Evolutionary conservation across 2,888 invertebrate species (phyloP).

Genomic region (Drosophila borealis): DNA sequence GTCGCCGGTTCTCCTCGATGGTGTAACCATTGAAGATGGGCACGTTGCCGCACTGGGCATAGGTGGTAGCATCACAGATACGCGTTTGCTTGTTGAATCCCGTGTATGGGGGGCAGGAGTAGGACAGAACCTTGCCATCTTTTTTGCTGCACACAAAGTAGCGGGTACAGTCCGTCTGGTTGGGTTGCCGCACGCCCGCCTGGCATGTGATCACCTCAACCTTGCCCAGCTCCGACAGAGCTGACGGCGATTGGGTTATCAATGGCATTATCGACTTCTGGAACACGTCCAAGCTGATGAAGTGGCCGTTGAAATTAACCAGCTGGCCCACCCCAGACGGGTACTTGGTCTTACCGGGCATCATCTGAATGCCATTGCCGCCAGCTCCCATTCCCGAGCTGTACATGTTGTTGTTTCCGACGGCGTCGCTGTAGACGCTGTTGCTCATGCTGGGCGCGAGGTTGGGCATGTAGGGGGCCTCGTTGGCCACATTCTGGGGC

Average conservation of each 20-base stretch:
- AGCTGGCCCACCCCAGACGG: conserved; percentile 65
- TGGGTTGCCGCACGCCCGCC: conserved; percentile 85
- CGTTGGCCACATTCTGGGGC: conserved; percentile 40
- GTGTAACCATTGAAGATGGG: conserved; percentile 68
- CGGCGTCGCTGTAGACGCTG: conserved; percentile 56
- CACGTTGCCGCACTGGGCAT: conserved; percentile 81
- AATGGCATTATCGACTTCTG: conserved; percentile 81
- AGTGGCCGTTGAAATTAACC: conserved; percentile 82
- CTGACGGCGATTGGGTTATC: conserved; percentile 62
- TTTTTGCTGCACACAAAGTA: conserved; percentile 86
- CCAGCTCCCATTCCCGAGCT: conserved; percentile 23
- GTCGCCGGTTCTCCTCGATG: conserved; percentile 77
- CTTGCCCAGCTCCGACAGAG: conserved; percentile 66
- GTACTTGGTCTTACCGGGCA: conserved; percentile 49
- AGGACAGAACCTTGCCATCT: conserved; percentile 84
- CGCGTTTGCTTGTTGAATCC: conserved; percentile 85
- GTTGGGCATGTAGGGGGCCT: conserved; percentile 55
- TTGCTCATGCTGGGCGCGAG: conserved; percentile 56
- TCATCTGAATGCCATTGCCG: conserved; percentile 12
- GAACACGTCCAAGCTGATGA: conserved; percentile 82
- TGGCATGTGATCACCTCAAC: conserved; percentile 85
- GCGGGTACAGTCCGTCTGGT: conserved; percentile 85
- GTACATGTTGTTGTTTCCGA: conserved; percentile 50
- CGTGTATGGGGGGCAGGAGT: conserved; percentile 85
- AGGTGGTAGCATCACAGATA: conserved; percentile 85